Evolutionary conservation across 2,888 invertebrate species (phyloP).

Genomic region (Craniophora ligustri): DNA sequence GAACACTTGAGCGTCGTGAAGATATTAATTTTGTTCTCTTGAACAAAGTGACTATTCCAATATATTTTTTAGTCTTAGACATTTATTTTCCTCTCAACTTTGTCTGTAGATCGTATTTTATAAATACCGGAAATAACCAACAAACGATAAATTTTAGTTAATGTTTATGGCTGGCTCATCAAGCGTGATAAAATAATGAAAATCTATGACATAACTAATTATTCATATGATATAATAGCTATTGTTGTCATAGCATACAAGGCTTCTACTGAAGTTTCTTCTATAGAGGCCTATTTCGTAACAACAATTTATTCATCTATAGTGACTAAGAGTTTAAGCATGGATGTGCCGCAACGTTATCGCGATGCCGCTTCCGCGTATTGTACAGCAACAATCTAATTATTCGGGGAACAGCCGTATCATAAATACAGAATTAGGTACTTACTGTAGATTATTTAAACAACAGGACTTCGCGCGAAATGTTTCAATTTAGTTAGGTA

Average conservation of each 20-base stretch:
- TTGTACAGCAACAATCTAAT: conserved; percentile 16
- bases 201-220: no score
- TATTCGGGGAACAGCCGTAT: conserved; percentile 18
- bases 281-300: background rate
- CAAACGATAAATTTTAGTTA: no score
- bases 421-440: conserved; percentile 2
- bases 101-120: background rate
- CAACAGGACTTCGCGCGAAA: background rate
- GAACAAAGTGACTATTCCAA: conserved; percentile 13
- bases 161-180: background rate
- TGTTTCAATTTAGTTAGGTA: conserved; percentile 5
- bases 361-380: conserved; percentile 18
- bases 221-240: background rate
- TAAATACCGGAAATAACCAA: no score
- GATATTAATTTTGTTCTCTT: conserved; percentile 52
- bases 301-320: conserved; percentile 7
- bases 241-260: conserved; percentile 2
- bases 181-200: no score
- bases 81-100: conserved; percentile 8
- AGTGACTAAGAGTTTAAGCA: conserved; percentile 11
- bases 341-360: conserved; percentile 18
- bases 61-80: conserved; percentile 14
- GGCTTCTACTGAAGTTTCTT: background rate
- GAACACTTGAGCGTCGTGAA: conserved; percentile 30
- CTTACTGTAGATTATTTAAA: background rate